A percentile compares a stretch with the other conserved stretches of the same genome.
These are phyloP conservation scores for Spilosoma lubricipeda DNA, from an alignment of 2,888 invertebrate genomes.

Conservation along the genomic window DNA sequence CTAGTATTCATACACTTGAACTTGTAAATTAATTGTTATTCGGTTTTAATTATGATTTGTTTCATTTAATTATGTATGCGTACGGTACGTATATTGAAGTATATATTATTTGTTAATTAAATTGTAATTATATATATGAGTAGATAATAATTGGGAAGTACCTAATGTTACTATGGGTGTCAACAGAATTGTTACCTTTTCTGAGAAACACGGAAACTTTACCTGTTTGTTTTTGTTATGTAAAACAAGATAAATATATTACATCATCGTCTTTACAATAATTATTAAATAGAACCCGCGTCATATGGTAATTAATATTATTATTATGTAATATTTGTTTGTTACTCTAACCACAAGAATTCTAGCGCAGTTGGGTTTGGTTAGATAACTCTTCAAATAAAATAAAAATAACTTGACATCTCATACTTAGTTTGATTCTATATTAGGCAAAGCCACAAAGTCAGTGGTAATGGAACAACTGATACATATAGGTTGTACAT, in stretches of 20 bases:
- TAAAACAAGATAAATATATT: not conserved
- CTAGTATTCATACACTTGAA: no score
- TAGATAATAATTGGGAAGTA: not conserved
- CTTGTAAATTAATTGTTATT: not conserved
- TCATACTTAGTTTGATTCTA: not conserved
- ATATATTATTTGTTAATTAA: not conserved
- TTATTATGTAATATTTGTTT: constrained; percentile 11
- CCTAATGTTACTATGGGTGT: not conserved
- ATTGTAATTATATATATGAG: not conserved
- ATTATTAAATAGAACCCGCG: not conserved
- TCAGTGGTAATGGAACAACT: no score
- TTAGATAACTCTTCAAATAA: not conserved
- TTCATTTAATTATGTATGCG: not conserved
- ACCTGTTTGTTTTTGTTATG: not conserved
- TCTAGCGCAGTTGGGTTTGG: not conserved
- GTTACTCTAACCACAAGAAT: constrained; percentile 12
- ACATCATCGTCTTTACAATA: constrained; percentile 3
- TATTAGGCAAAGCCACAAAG: no score
- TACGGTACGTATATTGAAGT: not conserved
- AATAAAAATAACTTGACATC: not conserved
- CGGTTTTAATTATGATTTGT: not conserved
- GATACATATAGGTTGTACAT: no score
- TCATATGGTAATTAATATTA: constrained; percentile 9
- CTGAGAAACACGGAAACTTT: not conserved
- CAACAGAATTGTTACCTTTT: not conserved